Evolutionary conservation across 1,140 invertebrate species (phyloP).

Genomic region (Caerostris extrusa): DNA sequence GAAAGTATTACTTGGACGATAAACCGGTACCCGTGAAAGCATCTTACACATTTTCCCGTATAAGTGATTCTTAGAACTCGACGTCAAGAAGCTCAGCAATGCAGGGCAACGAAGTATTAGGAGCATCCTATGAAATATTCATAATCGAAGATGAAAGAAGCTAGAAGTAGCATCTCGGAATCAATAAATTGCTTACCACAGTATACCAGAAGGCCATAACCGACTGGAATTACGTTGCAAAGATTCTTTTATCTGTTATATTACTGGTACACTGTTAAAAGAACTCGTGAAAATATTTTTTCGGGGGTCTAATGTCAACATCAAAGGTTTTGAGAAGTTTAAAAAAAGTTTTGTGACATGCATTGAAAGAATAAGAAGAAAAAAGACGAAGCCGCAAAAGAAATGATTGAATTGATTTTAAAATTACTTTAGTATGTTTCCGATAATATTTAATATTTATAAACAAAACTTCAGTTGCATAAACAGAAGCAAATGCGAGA

Average conservation of each 20-base stretch:
- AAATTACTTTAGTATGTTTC: background rate
- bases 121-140: slow-evolving; percentile 46
- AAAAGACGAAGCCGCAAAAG: background rate
- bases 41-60: slow-evolving; percentile 6
- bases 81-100: background rate
- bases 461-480: no score
- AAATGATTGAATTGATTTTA: background rate
- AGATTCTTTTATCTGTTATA: slow-evolving; percentile 2
- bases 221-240: slow-evolving; percentile 11
- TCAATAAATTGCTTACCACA: slow-evolving; percentile 42
- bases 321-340: slow-evolving; percentile 21
- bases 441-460: background rate
- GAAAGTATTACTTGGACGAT: slow-evolving; percentile 13
- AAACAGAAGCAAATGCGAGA: no score
- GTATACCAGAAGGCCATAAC: slow-evolving; percentile 7
- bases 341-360: background rate
- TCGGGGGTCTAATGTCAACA: background rate
- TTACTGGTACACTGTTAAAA: background rate
- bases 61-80: slow-evolving; percentile 10
- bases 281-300: slow-evolving; percentile 3
- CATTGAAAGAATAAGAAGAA: background rate
- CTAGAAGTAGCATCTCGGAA: slow-evolving; percentile 9
- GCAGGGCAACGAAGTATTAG: slow-evolving; percentile 43
- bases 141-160: slow-evolving; percentile 51
- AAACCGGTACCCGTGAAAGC: slow-evolving; percentile 8